Base-by-base conservation (phyloP, 1,140 invertebrate species). In the Babylonia areolata region DNA sequence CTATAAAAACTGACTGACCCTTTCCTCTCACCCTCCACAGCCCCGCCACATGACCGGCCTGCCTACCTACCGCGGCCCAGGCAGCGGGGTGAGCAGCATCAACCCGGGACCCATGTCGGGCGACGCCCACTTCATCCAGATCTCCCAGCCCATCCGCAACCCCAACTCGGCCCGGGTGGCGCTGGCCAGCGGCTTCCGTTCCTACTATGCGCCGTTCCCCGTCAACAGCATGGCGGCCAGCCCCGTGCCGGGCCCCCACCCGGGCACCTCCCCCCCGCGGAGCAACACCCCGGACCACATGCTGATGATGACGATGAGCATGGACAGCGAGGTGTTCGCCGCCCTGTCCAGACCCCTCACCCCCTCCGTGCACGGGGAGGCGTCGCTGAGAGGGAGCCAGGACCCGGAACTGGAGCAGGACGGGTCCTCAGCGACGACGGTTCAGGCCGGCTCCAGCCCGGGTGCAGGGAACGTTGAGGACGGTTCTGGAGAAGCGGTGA, bases 81-180 rank as follows among this genome's bases (percentile, higher is more conserved):
- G 85, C 58, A 64, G 28, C 23, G 81, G 85, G 78, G 64, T 89
- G 42, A 81, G 51, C 86, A 89, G 83, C 80, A 81, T 89, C 64
- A 89, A 84, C 69, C 11, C 46, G 23, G 69, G 86, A 46, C 81
- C 78, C n/a, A 81, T 82, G 15, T 81, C 83, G 81, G 87, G 88
- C 1, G 90, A 90, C 31, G 86, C 91, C 20, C 89, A 91, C 79
- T 91, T 88, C 85, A 91, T 91, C 83, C 87, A 90, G 69, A 90
- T 91, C 51, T 85, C 89, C 80, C 80, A 85, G 79, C 33, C 84
- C 46, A 77, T 54, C 58, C 31, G 54, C 39, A 75, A 40, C 69
- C 35, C 64, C 51, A 42, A 85, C 28, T 9, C 73, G 39, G 69
- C 71, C 54, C 1, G 40, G 33, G 28, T 77, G 58, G 17, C 35